Base-by-base conservation (phyloP, 2,797 vertebrate species). In the Diplodus puntazzo region DNA sequence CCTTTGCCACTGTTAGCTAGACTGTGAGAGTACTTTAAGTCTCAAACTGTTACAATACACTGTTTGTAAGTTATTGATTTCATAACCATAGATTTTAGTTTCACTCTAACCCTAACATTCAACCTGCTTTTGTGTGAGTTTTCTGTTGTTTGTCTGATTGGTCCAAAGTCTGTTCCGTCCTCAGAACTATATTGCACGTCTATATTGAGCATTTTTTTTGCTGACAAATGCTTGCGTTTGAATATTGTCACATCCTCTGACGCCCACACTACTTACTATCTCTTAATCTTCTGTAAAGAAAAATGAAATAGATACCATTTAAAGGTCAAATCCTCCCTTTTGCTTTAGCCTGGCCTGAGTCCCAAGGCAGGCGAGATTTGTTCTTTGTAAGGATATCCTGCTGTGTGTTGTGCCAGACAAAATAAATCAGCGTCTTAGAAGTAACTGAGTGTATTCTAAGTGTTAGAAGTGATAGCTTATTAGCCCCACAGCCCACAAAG, bases 301-400 rank as follows among this genome's bases (percentile, higher is more conserved):
- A 79, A 87, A 73, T 59, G 1, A 82, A 82, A 81, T 59, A 21
- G 78, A 73, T 57, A 45, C 20, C 55, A 63, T 87, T 87, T 62
- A 42, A 76, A 75, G 70, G 49, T 81, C 72, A 82, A 63, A 72
- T 43, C 7, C 8, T 78, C 75, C 76, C 61, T 42, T 43, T 80
- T 80, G 25, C 48, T 67, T 77, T 34, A 21, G 21, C 48, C 13
- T 55, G 7, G 43, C 64, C 55, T 42, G 27, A 20, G 25, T 69
- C 79, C 60, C 14, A 61, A 3, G 11, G 17, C 12, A 25, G 27
- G 60, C 59, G 39, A 46, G 52, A 49, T 82, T 85, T 84, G 74
- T 71, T 57, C 68, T 69, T 75, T 45, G 23, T 65, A 61, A 55
- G 23, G 43, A 62, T 63, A 52, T 76, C 59, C 68, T 73, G 53